Base-by-base conservation (phyloP, 2,888 invertebrate genomes). In the Caenorhabditis sp. region DNA sequence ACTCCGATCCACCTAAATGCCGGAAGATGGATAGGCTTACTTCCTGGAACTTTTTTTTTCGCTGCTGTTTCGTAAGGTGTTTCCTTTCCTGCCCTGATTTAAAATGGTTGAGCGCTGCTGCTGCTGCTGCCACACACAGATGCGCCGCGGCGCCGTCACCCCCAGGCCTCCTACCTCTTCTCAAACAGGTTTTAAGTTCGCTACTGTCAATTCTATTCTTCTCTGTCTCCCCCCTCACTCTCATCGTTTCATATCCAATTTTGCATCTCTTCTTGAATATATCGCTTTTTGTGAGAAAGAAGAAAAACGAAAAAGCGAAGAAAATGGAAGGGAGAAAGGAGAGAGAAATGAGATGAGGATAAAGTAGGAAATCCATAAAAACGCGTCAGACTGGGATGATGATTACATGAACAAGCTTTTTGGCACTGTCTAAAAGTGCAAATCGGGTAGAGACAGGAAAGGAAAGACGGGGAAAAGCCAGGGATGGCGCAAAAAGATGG, bases 181-280 rank as follows among this genome's bases (percentile, higher is more conserved):
- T 47, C 7, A n/a, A 49, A 79, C 79, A 70, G 79, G 79, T 79
- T 79, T 70, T 79, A 47, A 44, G 47, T 63, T n/a, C 51, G 35
- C 79, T 47, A 47, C 47, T 63, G 70, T 72, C 79, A 79, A 49
- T 63, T 80, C 79, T 73, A 63, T 59, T 63, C 66, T 80, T 68
- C 68, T 68, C n/a, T 66, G n/a, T n/a, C n/a, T n/a, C n/a, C n/a
- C n/a, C n/a, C 26, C 16, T 54, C 38, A 68, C 80, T 75, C 75
- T 81, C 75, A 49, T 68, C 74, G 68, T 74, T 69, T 80, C 73
- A 81, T 73, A 81, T 81, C 81, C 81, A 81, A 81, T 81, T 81
- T 81, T 75, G 69, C 75, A 81, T 81, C 81, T 81, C 75, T 81
- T 47, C 63, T 70, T 75, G 69, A 69, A 68, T 80, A 80, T 80